phyloP scores from a whole-genome alignment of 1,140 invertebrate genomes.

The Heliconius melpomene region DNA sequence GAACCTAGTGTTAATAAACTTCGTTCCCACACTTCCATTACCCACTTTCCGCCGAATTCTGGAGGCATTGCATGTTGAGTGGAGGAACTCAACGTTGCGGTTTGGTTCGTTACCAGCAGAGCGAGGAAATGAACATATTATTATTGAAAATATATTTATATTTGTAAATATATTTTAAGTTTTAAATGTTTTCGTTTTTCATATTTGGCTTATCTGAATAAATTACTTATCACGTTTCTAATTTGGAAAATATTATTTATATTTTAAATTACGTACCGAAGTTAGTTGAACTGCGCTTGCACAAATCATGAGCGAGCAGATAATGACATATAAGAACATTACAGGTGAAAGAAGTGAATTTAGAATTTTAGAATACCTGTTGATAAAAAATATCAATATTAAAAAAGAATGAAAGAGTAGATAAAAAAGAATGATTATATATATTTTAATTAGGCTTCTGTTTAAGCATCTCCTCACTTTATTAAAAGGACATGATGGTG shows the following conservation, averaged over 20 bases:
- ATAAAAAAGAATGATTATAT: not conserved
- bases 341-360: conserved; percentile 63
- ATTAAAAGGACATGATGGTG: conserved; percentile 56
- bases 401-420: not conserved
- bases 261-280: conserved; percentile 50
- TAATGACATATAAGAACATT: conserved; percentile 67
- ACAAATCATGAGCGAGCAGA: conserved; percentile 70
- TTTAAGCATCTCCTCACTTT: conserved; percentile 45
- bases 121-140: too few relatives aligned
- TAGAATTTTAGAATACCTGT: conserved; percentile 54
- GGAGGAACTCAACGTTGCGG: too few relatives aligned
- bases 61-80: too few relatives aligned
- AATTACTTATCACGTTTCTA: too few relatives aligned
- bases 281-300: conserved; percentile 67
- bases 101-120: too few relatives aligned
- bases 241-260: not conserved
- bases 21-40: too few relatives aligned
- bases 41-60: too few relatives aligned
- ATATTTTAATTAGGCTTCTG: too few relatives aligned
- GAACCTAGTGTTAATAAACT: too few relatives aligned
- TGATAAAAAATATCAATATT: conserved; percentile 35
- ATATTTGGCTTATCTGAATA: conserved; percentile 42
- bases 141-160: too few relatives aligned
- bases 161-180: too few relatives aligned
- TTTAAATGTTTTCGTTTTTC: too few relatives aligned